Base-by-base conservation (phyloP, 2,888 invertebrate species). In the Entomobrya multifasciata region DNA sequence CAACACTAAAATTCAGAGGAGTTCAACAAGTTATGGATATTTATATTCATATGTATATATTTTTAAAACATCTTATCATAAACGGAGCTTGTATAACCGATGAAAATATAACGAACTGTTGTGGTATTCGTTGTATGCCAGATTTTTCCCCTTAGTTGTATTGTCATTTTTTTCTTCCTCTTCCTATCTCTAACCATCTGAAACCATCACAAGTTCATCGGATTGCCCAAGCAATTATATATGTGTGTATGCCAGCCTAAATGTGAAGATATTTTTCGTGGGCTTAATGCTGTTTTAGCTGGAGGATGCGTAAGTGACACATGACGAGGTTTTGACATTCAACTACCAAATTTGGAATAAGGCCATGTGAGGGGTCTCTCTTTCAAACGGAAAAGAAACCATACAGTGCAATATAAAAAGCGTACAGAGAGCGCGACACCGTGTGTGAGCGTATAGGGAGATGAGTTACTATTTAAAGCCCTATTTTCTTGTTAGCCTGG, bases 321-420 rank as follows among this genome's bases (percentile, higher is more conserved):
- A 89, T 90, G 90, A 89, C 89, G 87, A 90, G 88, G 90, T 89
- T 90, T 90, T 90, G 90, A 90, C 90, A 90, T 89, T 89, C 67
- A 62, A 49, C 78, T 60, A 77, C 90, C 90, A 89, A 88, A 91
- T 91, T 89, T 89, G 90, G 90, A 77, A 70, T 86, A 62, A 85
- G 67, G 77, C 81, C 83, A 87, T 87, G 88, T 83, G 84, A 88
- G 89, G 90, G 89, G 87, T 87, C 87, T 89, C 74, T 49, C 65
- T 78, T 72, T 70, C 60, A 49, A 83, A 65, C 49, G 49, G 55
- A 74, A 36, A 76, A 76, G 76, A 76, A 27, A 65, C 76, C 65
- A 65, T 83, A 83, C 74, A 65, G 74, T 49, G 25, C 74, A 82
- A 30, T 74, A 5, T 70, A 60, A 47, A 27, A 72, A 55, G 72